Base-by-base conservation (phyloP, 2,113 vertebrate species). In the Calcarius ornatus region DNA sequence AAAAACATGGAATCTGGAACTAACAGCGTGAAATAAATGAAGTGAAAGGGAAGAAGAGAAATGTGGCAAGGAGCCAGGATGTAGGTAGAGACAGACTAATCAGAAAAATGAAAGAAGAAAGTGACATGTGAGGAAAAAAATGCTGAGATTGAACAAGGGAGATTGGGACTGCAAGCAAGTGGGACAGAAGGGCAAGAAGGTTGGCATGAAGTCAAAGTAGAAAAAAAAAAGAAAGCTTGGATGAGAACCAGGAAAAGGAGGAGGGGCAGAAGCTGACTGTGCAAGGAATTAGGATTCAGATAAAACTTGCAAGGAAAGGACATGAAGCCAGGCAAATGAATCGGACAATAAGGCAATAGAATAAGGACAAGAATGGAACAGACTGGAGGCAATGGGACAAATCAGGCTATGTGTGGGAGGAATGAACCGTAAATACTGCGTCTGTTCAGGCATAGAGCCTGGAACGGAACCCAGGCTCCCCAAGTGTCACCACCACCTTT, bases 1-100 rank as follows among this genome's bases (percentile, higher is more conserved):
- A 83, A 94, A 94, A 93, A 50, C 15, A 47, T 28, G 47, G 60
- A 65, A 75, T 92, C 79, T 9, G 30, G 54, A 81, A 83, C 47
- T 47, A 94, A 66, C 45, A 92, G 88, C 51, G n/a, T 78, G 71
- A 94, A 94, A 88, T 48, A 92, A 90, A 73, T 80, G 21, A 94
- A 70, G 71, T 47, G 71, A 80, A 93, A 90, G 35, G 30, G 54
- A 93, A 48, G 66, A 81, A 76, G 68, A 80, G 38, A 88, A 88
- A 81, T 0, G 1, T 71, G 82, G 79, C 54, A 75, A 86, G 33
- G 38, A 90, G 71, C 42, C 68, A 83, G 54, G 68, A 38, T 54
- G 42, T 37, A 93, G 88, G 82, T 38, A 95, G 60, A 77, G 38
- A 80, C 18, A 81, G 59, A 69, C 51, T 50, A 90, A 77, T 54